Base-by-base conservation (phyloP, 2,888 invertebrate species). In the Incurvaria masculella region DNA sequence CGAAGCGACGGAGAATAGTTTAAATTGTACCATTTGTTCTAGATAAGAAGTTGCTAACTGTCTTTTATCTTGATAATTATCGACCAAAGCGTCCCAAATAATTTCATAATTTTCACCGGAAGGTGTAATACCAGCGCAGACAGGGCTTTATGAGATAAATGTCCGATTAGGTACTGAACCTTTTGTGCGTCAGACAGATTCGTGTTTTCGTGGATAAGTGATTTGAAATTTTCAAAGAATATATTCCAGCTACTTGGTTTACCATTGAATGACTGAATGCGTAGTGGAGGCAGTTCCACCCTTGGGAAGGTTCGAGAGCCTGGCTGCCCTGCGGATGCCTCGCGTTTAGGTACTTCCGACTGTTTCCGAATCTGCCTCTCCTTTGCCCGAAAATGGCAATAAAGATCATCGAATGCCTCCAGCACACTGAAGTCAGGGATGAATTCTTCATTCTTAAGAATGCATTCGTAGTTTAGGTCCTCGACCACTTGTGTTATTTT, bases 51-150 rank as follows among this genome's bases (percentile, higher is more conserved):
- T n/a, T 3, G 45, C 38, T 6, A 27, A 21, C 6, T 20, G 14
- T 8, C 45, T 21, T 20, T 20, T 39, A 45, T 45, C 45, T 21
- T 45, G 20, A 20, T 45, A 45, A 11, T 19, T 17, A 14, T 39
- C 20, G 14, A 45, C 10, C 10, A 45, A 27, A 14, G 47, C 20
- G 17, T 43, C 14, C 43, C 47, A 42, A 20, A 42, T 43, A 5
- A 42, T 42, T 4, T 19, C 4, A 38, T 27, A 53, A 51, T 56
- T 57, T 53, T 48, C 52, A 65, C 66, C 8, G 59, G 56, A n/a
- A 69, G 72, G 59, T 70, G 70, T 40, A 70, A 45, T 18, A 19
- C 45, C 45, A n/a, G 45, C 26, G 19, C 39, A 45, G 21, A 45
- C 16, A 45, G 39, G 3, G 45, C 45, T n/a, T 21, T 38, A 14